Evolutionary conservation across 2,113 vertebrate genomes (phyloP).

Genomic region (Romanogobio albipinnatus): DNA sequence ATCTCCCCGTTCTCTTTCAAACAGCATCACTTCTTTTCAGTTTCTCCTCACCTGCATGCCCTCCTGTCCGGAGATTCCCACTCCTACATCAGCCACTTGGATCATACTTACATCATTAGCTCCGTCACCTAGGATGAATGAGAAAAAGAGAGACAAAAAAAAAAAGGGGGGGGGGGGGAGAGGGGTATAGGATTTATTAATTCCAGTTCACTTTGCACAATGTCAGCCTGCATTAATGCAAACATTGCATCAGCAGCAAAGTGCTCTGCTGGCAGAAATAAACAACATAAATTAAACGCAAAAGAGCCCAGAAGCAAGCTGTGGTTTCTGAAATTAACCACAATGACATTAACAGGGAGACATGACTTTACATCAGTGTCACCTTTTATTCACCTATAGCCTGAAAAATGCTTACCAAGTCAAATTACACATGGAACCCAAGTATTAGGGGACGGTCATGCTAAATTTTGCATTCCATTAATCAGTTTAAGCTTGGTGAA

Average conservation of each 20-base stretch:
- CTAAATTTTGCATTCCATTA: background rate
- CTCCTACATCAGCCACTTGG: slow-evolving; percentile 96
- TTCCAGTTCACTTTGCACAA: slow-evolving; percentile 25
- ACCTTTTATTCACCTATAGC: background rate
- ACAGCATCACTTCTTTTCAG: background rate
- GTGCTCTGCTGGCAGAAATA: slow-evolving; percentile 51
- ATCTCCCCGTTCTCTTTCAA: background rate
- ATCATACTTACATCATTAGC: slow-evolving; percentile 99
- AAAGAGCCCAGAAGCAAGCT: slow-evolving; percentile 53
- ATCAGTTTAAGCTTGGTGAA: background rate
- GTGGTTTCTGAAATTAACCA: background rate
- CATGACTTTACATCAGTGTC: slow-evolving; percentile 35
- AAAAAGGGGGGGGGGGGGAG: background rate
- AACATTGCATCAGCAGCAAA: slow-evolving; percentile 61
- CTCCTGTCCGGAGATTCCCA: slow-evolving; percentile 97
- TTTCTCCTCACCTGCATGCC: slow-evolving; percentile 92
- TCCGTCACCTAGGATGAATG: slow-evolving; percentile 86
- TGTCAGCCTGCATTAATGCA: slow-evolving; percentile 50
- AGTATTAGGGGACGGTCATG: background rate
- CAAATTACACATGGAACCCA: background rate
- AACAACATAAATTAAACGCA: slow-evolving; percentile 51
- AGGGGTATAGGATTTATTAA: background rate
- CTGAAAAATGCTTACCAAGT: background rate
- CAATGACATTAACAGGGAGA: slow-evolving; percentile 1
- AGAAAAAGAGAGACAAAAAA: background rate